Base-by-base conservation (phyloP, 2,113 vertebrate genomes). In the Alligator sinensis region DNA sequence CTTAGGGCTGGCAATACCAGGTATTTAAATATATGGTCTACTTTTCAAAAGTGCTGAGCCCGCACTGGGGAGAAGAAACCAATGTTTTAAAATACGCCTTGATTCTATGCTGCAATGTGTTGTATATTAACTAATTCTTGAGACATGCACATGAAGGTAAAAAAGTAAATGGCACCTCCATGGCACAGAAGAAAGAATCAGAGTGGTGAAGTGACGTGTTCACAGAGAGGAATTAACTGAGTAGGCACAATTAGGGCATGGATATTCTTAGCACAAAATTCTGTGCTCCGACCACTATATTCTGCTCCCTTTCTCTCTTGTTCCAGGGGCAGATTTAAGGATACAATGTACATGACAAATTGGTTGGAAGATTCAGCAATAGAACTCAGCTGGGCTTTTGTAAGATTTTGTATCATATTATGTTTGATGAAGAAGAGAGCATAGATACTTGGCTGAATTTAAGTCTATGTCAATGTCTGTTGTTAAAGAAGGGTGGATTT, bases 251-350 rank as follows among this genome's bases (percentile, higher is more conserved):
- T 11, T 22, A 86, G 24, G 34, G 5, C 3, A 3, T 22, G 60
- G 58, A 72, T 74, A 18, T 28, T 92, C 54, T 81, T 63, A 30
- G 22, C 14, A 82, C 57, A 61, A 13, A 22, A 34, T 83, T 94
- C 91, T 68, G 9, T 6, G 3, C 28, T 74, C 89, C 13, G 10
- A 34, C 66, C 18, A 70, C 30, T 24, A 72, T 17, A 17, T 72
- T 15, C 17, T n/a, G 3, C 62, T 88, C 10, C 80, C 76, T 24
- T 5, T 9, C 3, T 3, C 27, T 82, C 28, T 58, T 22, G 3
- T 19, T 88, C 38, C 38, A 64, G 28, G 2, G 11, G 0, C 55
- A 84, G 28, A 25, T 0, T 0, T 25, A 5, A 58, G 58, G 5
- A 68, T 54, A 82, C 61, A 6, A 54, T 59, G 6, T 34, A 3